Percentiles rank a stretch among this genome's conserved stretches.
phyloP scores from a whole-genome alignment of 1,140 invertebrate species.

The Achatina immaculata region DNA sequence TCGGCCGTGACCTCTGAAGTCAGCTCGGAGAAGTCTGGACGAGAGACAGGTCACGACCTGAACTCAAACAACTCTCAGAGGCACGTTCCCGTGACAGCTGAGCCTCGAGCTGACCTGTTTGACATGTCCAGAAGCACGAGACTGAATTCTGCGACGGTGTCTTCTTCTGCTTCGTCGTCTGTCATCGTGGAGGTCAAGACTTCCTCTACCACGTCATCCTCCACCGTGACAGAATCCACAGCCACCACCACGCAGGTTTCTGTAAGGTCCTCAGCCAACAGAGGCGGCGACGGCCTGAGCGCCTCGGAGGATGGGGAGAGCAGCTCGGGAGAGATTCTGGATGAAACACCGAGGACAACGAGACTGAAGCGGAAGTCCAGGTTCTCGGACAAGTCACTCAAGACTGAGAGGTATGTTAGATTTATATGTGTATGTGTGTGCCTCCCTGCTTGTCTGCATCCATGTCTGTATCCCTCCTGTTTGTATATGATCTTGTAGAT shows the following conservation, averaged over 20 bases:
- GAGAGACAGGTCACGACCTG: not conserved
- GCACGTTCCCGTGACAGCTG: not conserved
- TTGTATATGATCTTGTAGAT: too few species aligned
- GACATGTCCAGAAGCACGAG: not conserved
- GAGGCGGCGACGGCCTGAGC: not conserved
- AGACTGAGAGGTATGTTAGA: constrained; percentile 27
- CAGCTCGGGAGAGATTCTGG: constrained; percentile 52
- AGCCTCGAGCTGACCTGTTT: not conserved
- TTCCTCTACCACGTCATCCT: not conserved
- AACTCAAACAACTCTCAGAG: constrained; percentile 19
- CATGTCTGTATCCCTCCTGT: not conserved
- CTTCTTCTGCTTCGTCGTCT: not conserved
- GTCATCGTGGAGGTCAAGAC: not conserved
- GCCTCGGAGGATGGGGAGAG: constrained; percentile 40
- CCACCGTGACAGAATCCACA: not conserved
- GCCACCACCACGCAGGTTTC: not conserved
- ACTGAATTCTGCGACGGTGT: not conserved
- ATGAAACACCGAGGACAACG: constrained; percentile 32
- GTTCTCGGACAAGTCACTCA: constrained; percentile 1
- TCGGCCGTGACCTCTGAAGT: not conserved
- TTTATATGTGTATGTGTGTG: too few species aligned
- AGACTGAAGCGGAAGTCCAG: constrained; percentile 45
- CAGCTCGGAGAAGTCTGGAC: too few species aligned
- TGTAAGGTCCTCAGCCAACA: constrained; percentile 11
- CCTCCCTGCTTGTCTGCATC: constrained; percentile 17